Evolutionary conservation across 2,888 invertebrate species (phyloP).

Genomic region (Dugesia japonica): DNA sequence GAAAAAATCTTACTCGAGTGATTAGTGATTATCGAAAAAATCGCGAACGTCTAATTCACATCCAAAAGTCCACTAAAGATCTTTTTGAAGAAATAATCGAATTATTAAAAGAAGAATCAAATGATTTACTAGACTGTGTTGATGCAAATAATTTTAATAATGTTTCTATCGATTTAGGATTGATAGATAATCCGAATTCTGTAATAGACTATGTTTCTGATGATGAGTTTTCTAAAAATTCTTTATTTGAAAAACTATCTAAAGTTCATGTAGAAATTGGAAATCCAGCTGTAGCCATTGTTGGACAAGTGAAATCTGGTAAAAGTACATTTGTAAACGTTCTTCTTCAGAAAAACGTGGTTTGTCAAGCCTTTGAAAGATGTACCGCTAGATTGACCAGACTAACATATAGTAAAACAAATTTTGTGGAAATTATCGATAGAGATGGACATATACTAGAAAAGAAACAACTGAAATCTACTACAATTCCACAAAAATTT

Average conservation of each 20-base stretch:
- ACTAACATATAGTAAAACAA: background rate
- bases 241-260: background rate
- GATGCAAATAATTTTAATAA: background rate
- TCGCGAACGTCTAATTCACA: background rate
- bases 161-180: background rate
- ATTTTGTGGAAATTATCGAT: background rate
- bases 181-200: background rate
- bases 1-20: background rate
- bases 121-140: background rate
- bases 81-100: background rate
- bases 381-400: background rate
- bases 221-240: too few relatives aligned
- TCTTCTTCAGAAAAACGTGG: background rate
- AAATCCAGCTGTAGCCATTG: slow-evolving; percentile 22
- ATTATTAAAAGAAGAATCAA: background rate
- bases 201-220: too few relatives aligned
- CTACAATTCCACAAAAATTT: background rate
- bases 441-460: background rate
- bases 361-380: background rate
- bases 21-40: background rate
- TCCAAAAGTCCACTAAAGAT: background rate
- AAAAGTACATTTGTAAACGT: slow-evolving; percentile 27
- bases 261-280: background rate
- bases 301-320: slow-evolving; percentile 26
- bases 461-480: background rate